Percentiles rank a stretch among this genome's conserved stretches.
phyloP scores from a whole-genome alignment of 2,888 invertebrate genomes.

The Tridacna crocea region DNA sequence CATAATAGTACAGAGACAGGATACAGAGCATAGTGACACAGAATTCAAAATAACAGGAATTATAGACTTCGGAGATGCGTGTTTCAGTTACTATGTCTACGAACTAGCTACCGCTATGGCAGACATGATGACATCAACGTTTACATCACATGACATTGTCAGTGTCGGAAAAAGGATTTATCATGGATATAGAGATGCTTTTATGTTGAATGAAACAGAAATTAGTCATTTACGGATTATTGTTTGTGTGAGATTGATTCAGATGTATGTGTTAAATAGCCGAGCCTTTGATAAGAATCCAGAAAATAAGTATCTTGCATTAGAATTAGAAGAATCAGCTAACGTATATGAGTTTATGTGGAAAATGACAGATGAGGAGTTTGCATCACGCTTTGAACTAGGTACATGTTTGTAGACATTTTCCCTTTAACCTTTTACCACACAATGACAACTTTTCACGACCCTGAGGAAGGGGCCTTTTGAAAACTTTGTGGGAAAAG shows the following conservation, averaged over 20 bases:
- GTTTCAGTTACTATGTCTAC: conserved; percentile 43
- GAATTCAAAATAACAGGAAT: conserved; percentile 35
- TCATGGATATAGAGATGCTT: conserved; percentile 30
- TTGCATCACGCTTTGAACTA: background rate
- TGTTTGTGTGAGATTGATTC: conserved; percentile 41
- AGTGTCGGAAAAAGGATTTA: conserved; percentile 25
- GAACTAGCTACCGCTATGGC: conserved; percentile 49
- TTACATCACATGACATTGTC: conserved; percentile 18
- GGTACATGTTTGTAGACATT: background rate
- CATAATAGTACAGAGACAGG: conserved; percentile 28
- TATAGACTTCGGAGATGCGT: conserved; percentile 52
- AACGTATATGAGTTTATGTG: conserved; percentile 33
- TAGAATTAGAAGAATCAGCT: conserved; percentile 27
- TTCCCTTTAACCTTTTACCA: no score
- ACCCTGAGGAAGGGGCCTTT: no score
- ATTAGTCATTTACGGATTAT: conserved; percentile 26
- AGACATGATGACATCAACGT: conserved; percentile 50
- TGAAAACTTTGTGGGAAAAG: no score
- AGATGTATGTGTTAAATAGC: conserved; percentile 38
- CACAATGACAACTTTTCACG: no score
- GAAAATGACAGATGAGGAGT: conserved; percentile 32
- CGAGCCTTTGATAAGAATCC: conserved; percentile 30
- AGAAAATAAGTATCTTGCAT: conserved; percentile 30
- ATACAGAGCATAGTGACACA: background rate
- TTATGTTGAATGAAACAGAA: conserved; percentile 34